A percentile compares a stretch with the other conserved stretches of the same genome.
Conservation (phyloP, 1,140 invertebrate genomes). For the Harlomillsia oculata region DNA sequence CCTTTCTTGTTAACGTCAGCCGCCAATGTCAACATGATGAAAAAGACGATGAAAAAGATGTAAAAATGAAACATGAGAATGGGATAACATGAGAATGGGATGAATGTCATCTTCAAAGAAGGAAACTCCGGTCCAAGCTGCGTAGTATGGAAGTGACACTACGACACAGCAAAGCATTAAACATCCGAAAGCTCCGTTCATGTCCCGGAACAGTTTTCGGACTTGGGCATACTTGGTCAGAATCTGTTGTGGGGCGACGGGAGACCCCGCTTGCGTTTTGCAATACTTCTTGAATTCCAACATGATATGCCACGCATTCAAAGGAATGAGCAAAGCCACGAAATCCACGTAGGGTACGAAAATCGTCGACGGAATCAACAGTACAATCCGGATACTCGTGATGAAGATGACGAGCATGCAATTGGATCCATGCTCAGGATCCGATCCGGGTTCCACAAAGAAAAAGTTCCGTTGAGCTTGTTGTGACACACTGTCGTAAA, state of each 20-base stretch:
- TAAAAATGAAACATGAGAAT: constrained; percentile 17
- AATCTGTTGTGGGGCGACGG: constrained; percentile 16
- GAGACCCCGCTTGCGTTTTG: constrained; percentile 5
- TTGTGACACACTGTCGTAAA: constrained; percentile 1
- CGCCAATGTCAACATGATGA: constrained; percentile 14
- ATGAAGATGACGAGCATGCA: constrained; percentile 8
- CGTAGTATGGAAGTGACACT: constrained; percentile 24
- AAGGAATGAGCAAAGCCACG: constrained; percentile 16
- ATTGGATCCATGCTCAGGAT: neutral
- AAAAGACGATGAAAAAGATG: constrained; percentile 21
- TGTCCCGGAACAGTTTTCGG: constrained; percentile 2
- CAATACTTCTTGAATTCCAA: constrained; percentile 17
- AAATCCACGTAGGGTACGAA: constrained; percentile 23
- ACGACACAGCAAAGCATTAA: constrained; percentile 18
- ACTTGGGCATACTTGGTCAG: constrained; percentile 11
- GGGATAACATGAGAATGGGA: constrained; percentile 8
- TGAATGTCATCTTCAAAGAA: constrained; percentile 14
- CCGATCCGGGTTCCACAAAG: neutral
- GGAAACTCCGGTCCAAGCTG: constrained; percentile 21
- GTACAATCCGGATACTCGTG: constrained; percentile 4
- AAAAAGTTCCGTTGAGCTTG: constrained; percentile 9
- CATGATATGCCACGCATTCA: constrained; percentile 17
- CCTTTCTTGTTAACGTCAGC: constrained; percentile 27
- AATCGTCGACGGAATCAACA: constrained; percentile 17
- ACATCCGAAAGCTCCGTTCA: constrained; percentile 20